phyloP scores from a whole-genome alignment of 2,888 invertebrate species.

The Acronicta leporina region DNA sequence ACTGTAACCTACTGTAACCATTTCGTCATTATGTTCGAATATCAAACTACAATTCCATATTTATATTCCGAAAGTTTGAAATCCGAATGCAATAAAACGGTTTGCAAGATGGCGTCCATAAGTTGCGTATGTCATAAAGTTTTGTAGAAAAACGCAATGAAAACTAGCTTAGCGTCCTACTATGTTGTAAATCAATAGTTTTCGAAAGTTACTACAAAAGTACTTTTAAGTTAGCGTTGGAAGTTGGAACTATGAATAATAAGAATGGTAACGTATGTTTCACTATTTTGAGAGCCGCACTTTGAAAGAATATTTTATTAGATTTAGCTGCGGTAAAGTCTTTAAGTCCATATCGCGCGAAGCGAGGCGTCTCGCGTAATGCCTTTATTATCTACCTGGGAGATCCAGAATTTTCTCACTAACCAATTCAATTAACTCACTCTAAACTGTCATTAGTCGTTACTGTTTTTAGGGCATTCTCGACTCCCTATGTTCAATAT shows the following conservation, averaged over 20 bases:
- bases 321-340: background rate
- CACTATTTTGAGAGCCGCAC: background rate
- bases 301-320: background rate
- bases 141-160: conserved; percentile 53
- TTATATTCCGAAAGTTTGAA: conserved; percentile 41
- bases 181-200: conserved; percentile 52
- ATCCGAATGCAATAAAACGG: conserved; percentile 45
- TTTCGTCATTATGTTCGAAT: conserved; percentile 13
- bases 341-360: too few relatives aligned
- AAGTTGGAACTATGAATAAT: conserved; percentile 8
- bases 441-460: background rate
- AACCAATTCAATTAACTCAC: too few relatives aligned
- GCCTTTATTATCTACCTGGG: too few relatives aligned
- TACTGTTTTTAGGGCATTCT: conserved; percentile 17
- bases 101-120: conserved; percentile 41
- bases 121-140: conserved; percentile 48
- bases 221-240: conserved; percentile 12
- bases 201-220: conserved; percentile 35
- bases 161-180: conserved; percentile 46
- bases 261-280: conserved; percentile 11
- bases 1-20: background rate
- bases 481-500: conserved; percentile 14
- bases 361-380: too few relatives aligned
- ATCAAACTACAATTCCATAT: conserved; percentile 33
- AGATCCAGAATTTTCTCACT: too few relatives aligned